phyloP scores from a whole-genome alignment of 35 echinoderm and acorn worm species.

The Strongylocentrotus purpuratus region DNA sequence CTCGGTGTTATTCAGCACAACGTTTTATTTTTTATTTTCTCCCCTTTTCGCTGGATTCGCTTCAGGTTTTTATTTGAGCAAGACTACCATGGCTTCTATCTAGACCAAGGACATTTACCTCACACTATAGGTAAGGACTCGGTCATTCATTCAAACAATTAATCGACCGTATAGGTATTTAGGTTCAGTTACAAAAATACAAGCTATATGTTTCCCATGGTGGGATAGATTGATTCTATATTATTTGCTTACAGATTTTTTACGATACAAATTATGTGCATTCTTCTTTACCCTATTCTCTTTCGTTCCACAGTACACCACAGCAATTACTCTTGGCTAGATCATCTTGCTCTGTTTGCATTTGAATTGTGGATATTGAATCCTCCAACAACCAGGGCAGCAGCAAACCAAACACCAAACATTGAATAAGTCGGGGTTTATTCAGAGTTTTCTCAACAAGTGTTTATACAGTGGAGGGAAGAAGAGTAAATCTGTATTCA shows the following conservation, averaged over 20 bases:
- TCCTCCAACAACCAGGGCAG: not conserved
- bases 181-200: conserved; percentile 15
- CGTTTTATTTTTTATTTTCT: not conserved
- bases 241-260: not conserved
- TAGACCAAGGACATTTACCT: conserved; percentile 15
- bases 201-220: not conserved
- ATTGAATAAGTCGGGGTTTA: conserved; percentile 3
- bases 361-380: conserved; percentile 5
- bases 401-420: conserved; percentile 37
- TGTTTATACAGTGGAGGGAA: conserved; percentile 39
- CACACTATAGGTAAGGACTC: not conserved
- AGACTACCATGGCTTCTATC: not conserved
- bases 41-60: not conserved
- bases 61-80: not conserved
- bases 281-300: not conserved
- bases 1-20: not conserved
- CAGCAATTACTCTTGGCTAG: conserved; percentile 18
- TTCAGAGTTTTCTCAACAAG: conserved; percentile 20
- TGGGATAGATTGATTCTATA: not conserved
- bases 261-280: not conserved
- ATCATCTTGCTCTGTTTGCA: conserved; percentile 22
- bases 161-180: conserved; percentile 29
- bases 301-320: conserved; percentile 39
- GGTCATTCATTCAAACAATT: not conserved
- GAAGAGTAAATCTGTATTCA: conserved; percentile 28